These are phyloP conservation scores for Petaurus breviceps DNA, from an alignment of 2,113 vertebrate species.

Conservation along the genomic window DNA sequence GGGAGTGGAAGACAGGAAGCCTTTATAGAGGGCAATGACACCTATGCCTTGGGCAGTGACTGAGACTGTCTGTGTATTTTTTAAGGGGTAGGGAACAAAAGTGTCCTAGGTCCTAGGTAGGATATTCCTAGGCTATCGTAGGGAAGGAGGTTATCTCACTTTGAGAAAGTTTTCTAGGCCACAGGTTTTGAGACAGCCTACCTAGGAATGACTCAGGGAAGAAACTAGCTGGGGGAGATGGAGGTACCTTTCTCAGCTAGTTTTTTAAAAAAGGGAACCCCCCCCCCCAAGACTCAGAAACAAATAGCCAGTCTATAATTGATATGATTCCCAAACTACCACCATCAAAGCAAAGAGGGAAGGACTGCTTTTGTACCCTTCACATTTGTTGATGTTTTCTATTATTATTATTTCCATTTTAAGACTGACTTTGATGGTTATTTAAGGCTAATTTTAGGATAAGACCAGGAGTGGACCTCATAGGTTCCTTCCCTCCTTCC, in stretches of 20 bases:
- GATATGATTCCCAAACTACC: not conserved
- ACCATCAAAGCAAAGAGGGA: not conserved
- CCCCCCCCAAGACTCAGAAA: not conserved
- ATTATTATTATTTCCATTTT: not conserved
- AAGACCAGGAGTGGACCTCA: not conserved
- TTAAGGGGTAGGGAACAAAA: not conserved
- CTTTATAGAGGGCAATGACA: not conserved
- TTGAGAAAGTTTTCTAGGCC: not conserved
- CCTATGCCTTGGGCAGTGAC: not conserved
- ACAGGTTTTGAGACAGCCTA: not conserved
- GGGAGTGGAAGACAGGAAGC: not conserved
- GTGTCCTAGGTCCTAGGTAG: not conserved
- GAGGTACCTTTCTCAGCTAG: not conserved
- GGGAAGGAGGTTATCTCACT: not conserved
- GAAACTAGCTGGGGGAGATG: not conserved
- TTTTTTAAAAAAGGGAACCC: not conserved
- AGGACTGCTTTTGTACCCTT: not conserved
- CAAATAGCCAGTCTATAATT: not conserved
- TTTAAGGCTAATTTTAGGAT: not conserved
- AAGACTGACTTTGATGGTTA: not conserved
- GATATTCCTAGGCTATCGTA: not conserved
- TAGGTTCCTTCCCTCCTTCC: not conserved
- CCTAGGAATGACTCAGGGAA: not conserved
- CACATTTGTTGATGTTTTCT: not conserved
- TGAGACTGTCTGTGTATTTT: not conserved